Evolutionary conservation across 2,113 vertebrate genomes (phyloP).

Genomic region (Excalfactoria chinensis): DNA sequence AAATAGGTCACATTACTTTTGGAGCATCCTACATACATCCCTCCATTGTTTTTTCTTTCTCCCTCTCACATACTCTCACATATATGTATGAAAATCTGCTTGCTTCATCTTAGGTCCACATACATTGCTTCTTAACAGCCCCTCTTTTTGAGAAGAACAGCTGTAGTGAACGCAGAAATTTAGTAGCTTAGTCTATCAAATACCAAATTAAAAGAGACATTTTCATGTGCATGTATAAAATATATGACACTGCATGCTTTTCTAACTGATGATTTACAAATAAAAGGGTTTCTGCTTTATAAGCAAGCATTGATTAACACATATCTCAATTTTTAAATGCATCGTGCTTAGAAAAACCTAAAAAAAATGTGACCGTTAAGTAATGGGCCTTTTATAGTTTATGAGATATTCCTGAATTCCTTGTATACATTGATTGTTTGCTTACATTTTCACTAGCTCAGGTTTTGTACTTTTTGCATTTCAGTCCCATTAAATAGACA

Average conservation of each 20-base stretch:
- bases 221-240: neutral
- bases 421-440: neutral
- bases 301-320: neutral
- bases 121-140: neutral
- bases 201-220: neutral
- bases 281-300: neutral
- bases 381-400: neutral
- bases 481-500: neutral
- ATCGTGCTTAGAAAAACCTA: neutral
- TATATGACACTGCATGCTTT: slow-evolving; percentile 9
- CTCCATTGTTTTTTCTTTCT: neutral
- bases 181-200: neutral
- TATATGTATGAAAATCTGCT: neutral
- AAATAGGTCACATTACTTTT: no score
- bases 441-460: neutral
- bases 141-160: neutral
- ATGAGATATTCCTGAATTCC: neutral
- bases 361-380: neutral
- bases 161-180: slow-evolving; percentile 9
- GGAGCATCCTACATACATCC: no score
- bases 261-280: neutral
- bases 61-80: neutral
- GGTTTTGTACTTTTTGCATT: neutral
- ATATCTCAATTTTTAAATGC: neutral
- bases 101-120: neutral